Evolutionary conservation across 2,888 invertebrate species (phyloP), one percentile per base, ranked within the genome.

Genomic region (Anthoptus insignis): DNA sequence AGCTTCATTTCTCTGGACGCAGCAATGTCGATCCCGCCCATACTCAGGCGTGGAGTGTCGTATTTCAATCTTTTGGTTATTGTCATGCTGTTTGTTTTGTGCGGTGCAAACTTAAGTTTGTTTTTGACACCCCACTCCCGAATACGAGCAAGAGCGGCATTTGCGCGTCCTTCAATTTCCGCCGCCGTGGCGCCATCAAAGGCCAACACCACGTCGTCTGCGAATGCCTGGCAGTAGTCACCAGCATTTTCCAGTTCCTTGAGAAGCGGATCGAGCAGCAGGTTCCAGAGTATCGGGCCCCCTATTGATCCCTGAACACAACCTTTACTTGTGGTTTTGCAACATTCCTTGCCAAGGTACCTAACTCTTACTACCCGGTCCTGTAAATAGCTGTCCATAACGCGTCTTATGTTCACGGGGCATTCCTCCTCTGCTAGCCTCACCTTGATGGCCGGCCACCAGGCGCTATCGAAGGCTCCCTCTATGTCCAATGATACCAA

Each of bases 121-220:
- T 47, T 39, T 22, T 63, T 58, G 3, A 49, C 45, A 5, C 61
- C 61, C 61, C 53, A 61, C 3, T 7, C n/a, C 11, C 9, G 6
- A 8, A 53, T 59, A 45, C 29, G 22, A 0, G 8, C 59, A 16
- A 69, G 59, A 6, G 59, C 52, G 19, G 42, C 34, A n/a, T 64
- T 67, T 3, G 65, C 64, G 2, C 14, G 1, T 13, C 19, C 22
- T 14, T 58, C 21, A 0, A 58, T 45, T 14, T 47, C 60, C 0
- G 8, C 14, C 1, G 64, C 66, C 1, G 59, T 54, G 11, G 56
- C 16, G 0, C 57, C 67, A 22, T 29, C 59, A 8, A 27, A 27
- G 3, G 7, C 27, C 27, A 27, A 7, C 5, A 27, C 27, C 5
- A 27, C 27, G 7, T 27, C 58, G 29, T 0, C 52, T 27, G 7